Evolutionary conservation across 2,888 invertebrate species (phyloP), one percentile per base, ranked within the genome.

Genomic region (Erebia aethiops): DNA sequence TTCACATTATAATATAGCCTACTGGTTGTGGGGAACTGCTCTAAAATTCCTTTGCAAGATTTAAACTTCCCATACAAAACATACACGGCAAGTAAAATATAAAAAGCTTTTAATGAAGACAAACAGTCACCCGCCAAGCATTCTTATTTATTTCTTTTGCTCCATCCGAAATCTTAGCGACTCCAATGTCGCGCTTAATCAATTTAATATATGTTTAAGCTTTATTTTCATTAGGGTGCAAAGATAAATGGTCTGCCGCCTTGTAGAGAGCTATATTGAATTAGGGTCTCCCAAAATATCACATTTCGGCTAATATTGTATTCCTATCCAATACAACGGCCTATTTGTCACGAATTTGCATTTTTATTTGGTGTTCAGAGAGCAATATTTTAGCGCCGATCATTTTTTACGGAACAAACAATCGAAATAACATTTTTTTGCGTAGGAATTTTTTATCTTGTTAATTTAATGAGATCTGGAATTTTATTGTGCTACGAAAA

Each of bases 361-460:
- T 35, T 60, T 41, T 1, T 41, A 60, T 41, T 41, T 41, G n/a
- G 3, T 41, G 35, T 58, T 60, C 41, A 43, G 35, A 35, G 35
- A n/a, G 41, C 41, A 41, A 41, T 43, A 43, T 60, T 16, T 41
- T 58, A 35, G 35, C 57, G 57, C 2, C 35, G 14, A 58, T n/a
- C 21, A 58, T 26, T 35, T 60, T n/a, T 10, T 16, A 13, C 60
- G 35, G 2, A 60, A 60, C 10, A 10, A 60, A 41, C 54, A 60
- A 43, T 60, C 11, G 41, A 41, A 43, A 13, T 16, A n/a, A 41
- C 1, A 10, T 16, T 58, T 41, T 41, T 60, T 41, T 35, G n/a
- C n/a, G 41, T 41, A 60, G 41, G 7, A 41, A n/a, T 60, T 60
- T 57, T 60, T 41, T 41, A 43, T 60, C 60, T 60, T 10, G 26